These are phyloP conservation scores for Napeogenes inachia DNA, from an alignment of 2,888 invertebrate species.

Conservation along the genomic window DNA sequence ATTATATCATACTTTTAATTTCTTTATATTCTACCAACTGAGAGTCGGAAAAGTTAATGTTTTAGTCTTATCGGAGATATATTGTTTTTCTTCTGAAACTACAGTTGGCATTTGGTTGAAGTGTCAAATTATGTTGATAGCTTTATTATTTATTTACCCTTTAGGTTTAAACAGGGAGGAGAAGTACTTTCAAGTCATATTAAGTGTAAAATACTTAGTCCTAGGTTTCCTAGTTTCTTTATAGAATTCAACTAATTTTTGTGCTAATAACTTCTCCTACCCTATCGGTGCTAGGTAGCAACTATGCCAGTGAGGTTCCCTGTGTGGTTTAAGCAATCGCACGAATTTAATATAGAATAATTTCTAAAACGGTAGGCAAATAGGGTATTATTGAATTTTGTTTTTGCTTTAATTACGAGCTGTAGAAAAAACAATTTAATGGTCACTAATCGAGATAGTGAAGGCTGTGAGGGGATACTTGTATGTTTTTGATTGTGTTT, in stretches of 20 bases:
- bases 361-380: slow-evolving; percentile 22
- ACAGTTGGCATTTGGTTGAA: slow-evolving; percentile 15
- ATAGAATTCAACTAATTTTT: slow-evolving; percentile 12
- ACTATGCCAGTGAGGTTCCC: slow-evolving; percentile 37
- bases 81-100: slow-evolving; percentile 6
- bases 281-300: slow-evolving; percentile 41
- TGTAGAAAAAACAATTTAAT: slow-evolving; percentile 26
- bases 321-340: slow-evolving; percentile 28
- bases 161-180: slow-evolving; percentile 29
- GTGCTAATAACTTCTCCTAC: slow-evolving; percentile 32
- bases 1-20: slow-evolving; percentile 14
- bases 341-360: slow-evolving; percentile 24
- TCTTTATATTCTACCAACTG: slow-evolving; percentile 48
- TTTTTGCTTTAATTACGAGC: slow-evolving; percentile 31
- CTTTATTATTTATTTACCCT: slow-evolving; percentile 33
- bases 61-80: neutral
- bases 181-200: slow-evolving; percentile 22
- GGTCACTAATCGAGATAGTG: slow-evolving; percentile 35
- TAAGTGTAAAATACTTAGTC: slow-evolving; percentile 6
- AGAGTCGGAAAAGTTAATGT: slow-evolving; percentile 54
- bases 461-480: slow-evolving; percentile 47
- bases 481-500: slow-evolving; percentile 39
- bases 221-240: slow-evolving; percentile 16
- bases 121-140: slow-evolving; percentile 47
- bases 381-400: slow-evolving; percentile 29